A percentile compares a stretch with the other conserved stretches of the same genome.
Evolutionary conservation across 1,140 invertebrate genomes (phyloP).

Genomic region (Periplaneta americana): DNA sequence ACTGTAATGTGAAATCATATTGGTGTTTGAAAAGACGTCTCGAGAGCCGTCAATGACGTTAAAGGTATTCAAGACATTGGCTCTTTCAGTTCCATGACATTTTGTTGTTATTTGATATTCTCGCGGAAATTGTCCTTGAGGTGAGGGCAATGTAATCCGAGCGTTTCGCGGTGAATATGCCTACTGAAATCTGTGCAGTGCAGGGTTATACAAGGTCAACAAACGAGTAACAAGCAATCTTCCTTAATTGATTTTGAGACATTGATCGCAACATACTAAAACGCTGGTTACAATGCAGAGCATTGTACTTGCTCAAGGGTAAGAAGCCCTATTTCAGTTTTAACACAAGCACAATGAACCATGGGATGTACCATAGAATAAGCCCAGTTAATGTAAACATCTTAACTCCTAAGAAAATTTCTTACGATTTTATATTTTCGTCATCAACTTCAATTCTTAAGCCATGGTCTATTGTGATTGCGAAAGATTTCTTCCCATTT

Average conservation of each 20-base stretch:
- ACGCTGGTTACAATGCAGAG: not conserved
- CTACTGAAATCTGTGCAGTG: not conserved
- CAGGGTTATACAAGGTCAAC: not conserved
- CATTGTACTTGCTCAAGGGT: not conserved
- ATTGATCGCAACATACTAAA: not conserved
- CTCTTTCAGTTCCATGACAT: not conserved
- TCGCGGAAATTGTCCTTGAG: not conserved
- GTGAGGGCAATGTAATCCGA: not conserved
- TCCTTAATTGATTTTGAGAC: not conserved
- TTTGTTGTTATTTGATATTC: not conserved
- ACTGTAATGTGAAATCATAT: no score
- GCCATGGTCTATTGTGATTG: no score
- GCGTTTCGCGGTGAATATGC: not conserved
- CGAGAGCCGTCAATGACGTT: no score
- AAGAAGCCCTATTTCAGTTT: not conserved
- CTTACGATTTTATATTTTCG: no score
- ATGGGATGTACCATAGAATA: no score
- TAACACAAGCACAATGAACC: not conserved
- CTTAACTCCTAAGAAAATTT: no score
- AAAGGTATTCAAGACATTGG: not conserved
- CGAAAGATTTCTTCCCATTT: no score
- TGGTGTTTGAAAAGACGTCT: no score
- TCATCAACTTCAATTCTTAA: no score
- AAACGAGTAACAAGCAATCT: not conserved
- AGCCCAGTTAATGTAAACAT: no score